Percentiles rank a stretch among this genome's conserved stretches.
Evolutionary conservation across 2,113 vertebrate genomes (phyloP).

Genomic region (Hemiprocne comata): DNA sequence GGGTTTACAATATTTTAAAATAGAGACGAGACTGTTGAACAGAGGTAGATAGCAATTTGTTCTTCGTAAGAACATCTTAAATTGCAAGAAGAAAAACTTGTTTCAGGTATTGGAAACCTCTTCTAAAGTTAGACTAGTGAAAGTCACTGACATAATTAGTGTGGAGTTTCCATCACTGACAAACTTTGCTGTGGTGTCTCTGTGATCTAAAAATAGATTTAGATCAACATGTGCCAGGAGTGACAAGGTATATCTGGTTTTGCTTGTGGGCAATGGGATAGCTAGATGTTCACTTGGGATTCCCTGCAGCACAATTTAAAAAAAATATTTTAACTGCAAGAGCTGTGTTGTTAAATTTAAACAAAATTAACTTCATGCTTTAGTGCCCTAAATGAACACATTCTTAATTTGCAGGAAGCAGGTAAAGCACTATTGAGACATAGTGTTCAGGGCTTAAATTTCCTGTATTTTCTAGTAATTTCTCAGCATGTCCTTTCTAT

Average conservation of each 20-base stretch:
- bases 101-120: neutral
- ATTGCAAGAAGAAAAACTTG: neutral
- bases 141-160: neutral
- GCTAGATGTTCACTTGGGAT: neutral
- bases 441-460: neutral
- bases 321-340: neutral
- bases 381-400: neutral
- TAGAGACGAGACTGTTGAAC: neutral
- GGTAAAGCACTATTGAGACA: neutral
- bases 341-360: neutral
- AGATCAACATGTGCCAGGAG: neutral
- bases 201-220: neutral
- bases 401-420: neutral
- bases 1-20: neutral
- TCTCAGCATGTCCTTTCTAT: neutral
- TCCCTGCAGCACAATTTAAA: neutral
- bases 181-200: neutral
- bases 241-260: neutral
- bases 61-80: neutral
- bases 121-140: neutral
- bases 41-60: neutral
- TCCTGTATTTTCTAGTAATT: neutral
- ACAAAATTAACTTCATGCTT: neutral
- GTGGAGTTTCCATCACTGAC: neutral
- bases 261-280: neutral